These are phyloP conservation scores for Entelurus aequoreus DNA, from an alignment of 2,113 vertebrate species.

Conservation along the genomic window DNA sequence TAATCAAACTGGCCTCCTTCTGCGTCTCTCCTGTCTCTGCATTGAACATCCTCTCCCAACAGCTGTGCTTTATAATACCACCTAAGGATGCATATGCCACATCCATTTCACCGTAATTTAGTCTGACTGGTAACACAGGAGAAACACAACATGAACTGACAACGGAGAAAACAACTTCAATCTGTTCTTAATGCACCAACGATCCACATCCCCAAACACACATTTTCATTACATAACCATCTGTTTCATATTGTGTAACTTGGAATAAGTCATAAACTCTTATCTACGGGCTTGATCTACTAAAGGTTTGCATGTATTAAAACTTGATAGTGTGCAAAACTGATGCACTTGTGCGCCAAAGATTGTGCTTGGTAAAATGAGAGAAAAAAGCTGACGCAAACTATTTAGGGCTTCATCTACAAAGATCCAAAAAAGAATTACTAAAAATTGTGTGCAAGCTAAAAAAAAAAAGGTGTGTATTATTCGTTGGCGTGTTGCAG, in stretches of 20 bases:
- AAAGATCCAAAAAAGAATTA: no score
- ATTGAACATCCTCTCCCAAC: constrained; percentile 28
- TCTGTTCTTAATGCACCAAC: neutral
- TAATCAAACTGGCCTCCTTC: constrained; percentile 36
- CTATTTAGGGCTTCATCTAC: no score
- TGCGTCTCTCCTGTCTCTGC: constrained; percentile 13
- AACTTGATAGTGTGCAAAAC: no score
- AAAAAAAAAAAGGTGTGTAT: no score
- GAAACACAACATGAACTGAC: constrained; percentile 9
- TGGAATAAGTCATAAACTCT: neutral
- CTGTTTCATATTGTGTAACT: neutral
- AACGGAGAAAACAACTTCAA: neutral
- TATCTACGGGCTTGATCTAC: no score
- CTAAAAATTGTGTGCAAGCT: no score
- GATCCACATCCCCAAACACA: neutral
- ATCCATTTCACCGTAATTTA: constrained; percentile 35
- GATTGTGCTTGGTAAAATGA: no score
- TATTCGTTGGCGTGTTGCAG: no score
- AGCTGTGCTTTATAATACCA: constrained; percentile 37
- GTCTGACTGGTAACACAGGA: constrained; percentile 7
- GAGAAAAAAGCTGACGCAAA: no score
- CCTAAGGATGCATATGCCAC: constrained; percentile 25
- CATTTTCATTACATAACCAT: constrained; percentile 2
- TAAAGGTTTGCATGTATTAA: no score
- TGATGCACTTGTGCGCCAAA: no score